Evolutionary conservation across 2,113 vertebrate genomes (phyloP).

Genomic region (Scolopax mira): DNA sequence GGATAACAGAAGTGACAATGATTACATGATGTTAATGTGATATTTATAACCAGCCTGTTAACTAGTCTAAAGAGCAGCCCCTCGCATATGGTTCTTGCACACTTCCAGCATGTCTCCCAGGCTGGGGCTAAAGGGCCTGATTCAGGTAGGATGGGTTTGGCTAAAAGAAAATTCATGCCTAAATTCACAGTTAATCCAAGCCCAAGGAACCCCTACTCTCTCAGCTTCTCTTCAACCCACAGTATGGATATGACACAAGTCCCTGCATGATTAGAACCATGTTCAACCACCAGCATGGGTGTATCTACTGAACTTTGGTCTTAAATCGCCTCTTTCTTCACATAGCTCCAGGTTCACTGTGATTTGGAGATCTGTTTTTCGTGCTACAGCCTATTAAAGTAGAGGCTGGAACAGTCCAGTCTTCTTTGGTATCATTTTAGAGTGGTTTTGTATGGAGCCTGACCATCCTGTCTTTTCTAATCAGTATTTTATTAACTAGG

Average conservation of each 20-base stretch:
- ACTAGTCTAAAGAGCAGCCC: neutral
- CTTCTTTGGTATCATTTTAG: neutral
- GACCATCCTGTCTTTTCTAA: neutral
- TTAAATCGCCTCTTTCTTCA: neutral
- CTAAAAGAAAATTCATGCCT: neutral
- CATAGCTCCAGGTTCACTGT: neutral
- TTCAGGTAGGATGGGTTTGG: neutral
- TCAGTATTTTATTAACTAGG: neutral
- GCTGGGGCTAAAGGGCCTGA: neutral
- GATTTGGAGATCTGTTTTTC: neutral
- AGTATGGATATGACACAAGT: neutral
- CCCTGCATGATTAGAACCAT: neutral
- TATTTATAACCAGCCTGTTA: constrained; percentile 10
- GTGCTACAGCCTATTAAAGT: neutral
- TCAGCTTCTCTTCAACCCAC: neutral
- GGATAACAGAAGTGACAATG: neutral
- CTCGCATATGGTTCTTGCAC: neutral
- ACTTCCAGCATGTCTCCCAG: neutral
- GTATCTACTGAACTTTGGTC: neutral
- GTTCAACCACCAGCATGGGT: neutral
- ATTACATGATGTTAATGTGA: neutral
- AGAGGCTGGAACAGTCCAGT: neutral
- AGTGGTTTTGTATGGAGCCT: neutral
- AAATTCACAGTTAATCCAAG: neutral
- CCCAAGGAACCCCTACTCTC: neutral